These are phyloP conservation scores for Drosophila histrio DNA, from an alignment of 2,888 invertebrate genomes.

Conservation along the genomic window DNA sequence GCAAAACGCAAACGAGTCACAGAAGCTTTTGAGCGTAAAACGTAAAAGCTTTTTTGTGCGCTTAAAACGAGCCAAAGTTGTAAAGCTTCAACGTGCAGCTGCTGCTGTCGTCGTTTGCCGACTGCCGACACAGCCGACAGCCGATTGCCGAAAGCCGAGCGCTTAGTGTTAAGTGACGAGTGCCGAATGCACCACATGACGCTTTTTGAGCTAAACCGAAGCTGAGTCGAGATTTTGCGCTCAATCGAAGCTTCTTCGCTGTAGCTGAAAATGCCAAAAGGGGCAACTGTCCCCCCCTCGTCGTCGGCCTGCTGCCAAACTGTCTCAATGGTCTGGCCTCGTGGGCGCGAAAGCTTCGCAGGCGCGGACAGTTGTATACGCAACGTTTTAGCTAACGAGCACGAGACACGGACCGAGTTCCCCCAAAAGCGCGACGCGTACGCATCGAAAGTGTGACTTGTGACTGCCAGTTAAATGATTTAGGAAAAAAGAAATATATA, in stretches of 20 bases:
- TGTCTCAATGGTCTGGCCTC: slow-evolving; percentile 68
- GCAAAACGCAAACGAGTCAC: slow-evolving; percentile 24
- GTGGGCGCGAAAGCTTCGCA: slow-evolving; percentile 79
- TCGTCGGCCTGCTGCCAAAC: slow-evolving; percentile 40
- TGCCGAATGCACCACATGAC: slow-evolving; percentile 38
- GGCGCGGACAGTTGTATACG: slow-evolving; percentile 81
- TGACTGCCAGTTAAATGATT: slow-evolving; percentile 28
- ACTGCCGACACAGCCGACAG: not conserved
- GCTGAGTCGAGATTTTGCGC: slow-evolving; percentile 47
- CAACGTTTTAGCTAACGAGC: slow-evolving; percentile 81
- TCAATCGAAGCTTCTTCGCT: slow-evolving; percentile 55
- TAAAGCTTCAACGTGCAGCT: slow-evolving; percentile 36
- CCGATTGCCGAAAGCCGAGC: not conserved
- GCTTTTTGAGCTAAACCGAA: slow-evolving; percentile 59
- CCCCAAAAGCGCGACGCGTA: slow-evolving; percentile 60
- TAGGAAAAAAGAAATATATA: not conserved
- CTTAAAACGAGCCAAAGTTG: slow-evolving; percentile 37
- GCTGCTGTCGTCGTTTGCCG: slow-evolving; percentile 15
- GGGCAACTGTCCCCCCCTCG: not conserved
- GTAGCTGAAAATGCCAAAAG: slow-evolving; percentile 4
- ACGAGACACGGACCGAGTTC: slow-evolving; percentile 64
- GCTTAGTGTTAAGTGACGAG: slow-evolving; percentile 6
- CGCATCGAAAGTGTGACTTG: slow-evolving; percentile 66
- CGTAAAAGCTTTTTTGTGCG: slow-evolving; percentile 47
- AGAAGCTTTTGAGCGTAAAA: slow-evolving; percentile 64